Conservation (phyloP, 2,113 vertebrate genomes). For the mouse (Mus musculus) region DNA sequence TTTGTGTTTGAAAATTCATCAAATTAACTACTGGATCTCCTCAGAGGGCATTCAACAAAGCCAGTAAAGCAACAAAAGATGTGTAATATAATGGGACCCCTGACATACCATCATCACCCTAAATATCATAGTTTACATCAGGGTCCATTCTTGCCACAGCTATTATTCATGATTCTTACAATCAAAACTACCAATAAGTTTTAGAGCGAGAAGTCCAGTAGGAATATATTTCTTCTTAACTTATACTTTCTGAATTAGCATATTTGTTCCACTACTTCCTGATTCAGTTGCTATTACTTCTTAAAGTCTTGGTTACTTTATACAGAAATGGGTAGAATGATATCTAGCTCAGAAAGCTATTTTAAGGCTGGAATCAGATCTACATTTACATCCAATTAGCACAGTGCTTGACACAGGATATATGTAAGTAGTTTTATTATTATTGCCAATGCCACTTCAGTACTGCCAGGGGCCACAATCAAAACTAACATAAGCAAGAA, state of each 20-base stretch:
- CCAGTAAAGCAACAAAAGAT: not conserved
- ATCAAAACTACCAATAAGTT: not conserved
- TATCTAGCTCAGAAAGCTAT: not conserved
- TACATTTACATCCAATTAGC: not conserved
- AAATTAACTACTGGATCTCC: not conserved
- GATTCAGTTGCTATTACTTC: conserved; percentile 22
- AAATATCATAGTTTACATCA: not conserved
- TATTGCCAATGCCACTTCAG: not conserved
- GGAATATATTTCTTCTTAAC: not conserved
- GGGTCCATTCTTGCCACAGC: not conserved
- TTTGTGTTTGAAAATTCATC: not conserved
- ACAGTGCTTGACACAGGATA: not conserved
- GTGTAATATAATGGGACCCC: not conserved
- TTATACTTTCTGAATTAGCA: conserved; percentile 14
- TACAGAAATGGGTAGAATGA: not conserved
- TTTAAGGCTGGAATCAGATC: not conserved
- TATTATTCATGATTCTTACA: not conserved
- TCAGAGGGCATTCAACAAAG: not conserved
- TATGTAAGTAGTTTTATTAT: not conserved
- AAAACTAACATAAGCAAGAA: not conserved
- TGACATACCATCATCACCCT: not conserved
- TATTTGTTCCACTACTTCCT: not conserved
- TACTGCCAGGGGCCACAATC: not conserved
- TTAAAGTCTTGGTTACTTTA: not conserved
- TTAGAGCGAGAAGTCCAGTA: not conserved